Base-by-base conservation (phyloP, 1,140 invertebrate species). In the Trachymyrmex cornetzi region DNA sequence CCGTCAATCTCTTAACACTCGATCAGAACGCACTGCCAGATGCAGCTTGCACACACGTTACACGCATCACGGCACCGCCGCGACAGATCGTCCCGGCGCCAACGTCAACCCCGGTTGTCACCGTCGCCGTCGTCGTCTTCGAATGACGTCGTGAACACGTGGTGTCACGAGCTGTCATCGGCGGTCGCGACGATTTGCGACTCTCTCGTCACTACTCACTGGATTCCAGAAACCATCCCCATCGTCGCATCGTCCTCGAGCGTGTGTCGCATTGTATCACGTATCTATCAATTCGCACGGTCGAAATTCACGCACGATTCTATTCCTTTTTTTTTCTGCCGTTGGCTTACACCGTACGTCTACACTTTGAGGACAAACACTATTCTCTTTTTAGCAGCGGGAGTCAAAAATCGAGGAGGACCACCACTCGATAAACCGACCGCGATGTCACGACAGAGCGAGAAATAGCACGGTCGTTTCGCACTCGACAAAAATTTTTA, bases 71-170 rank as follows among this genome's bases (percentile, higher is more conserved):
- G 34, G 57, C 87, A 90, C 77, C 63, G 48, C 16, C 67, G 48
- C 38, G 27, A 34, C 19, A 38, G 24, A 77, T 79, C 34, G 53
- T 64, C 30, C 50, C 48, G 59, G 22, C 74, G 48, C 34, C 16
- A 79, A 57, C 57, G 80, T 75, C 55, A 82, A 69, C 38, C n/a
- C 30, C 22, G 27, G 14, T 77, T n/a, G 63, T 67, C 38, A 11
- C 38, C 30, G 64, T 27, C 77, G 24, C 27, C 57, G 82, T 77
- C 59, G 14, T 55, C 61, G 71, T 85, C 71, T 63, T 75, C 48
- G 44, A 79, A 66, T 79, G 44, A 66, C 74, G 82, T 59, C 38
- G 63, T 24, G 63, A 84, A 77, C 89, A 89, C 89, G 89, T 90
- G 89, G 79, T 69, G 55, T 69, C 69, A 57, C 48, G 67, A 50